Evolutionary conservation across 2,797 vertebrate genomes (phyloP).

Genomic region (Peromyscus aztecus): DNA sequence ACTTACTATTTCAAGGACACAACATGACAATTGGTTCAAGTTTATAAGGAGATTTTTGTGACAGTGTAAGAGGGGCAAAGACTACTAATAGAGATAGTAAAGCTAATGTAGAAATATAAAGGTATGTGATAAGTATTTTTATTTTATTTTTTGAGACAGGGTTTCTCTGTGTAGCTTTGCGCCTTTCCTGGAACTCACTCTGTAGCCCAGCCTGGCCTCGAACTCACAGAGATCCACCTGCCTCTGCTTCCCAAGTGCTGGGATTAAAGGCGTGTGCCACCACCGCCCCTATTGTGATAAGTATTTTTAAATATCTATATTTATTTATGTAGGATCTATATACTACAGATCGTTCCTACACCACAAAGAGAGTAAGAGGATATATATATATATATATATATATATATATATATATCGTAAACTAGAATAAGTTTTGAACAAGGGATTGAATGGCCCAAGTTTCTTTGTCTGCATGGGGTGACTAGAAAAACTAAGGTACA

Average conservation of each 20-base stretch:
- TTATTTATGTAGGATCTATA: background rate
- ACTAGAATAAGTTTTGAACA: background rate
- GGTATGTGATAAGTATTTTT: background rate
- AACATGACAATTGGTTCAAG: background rate
- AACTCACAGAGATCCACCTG: too few relatives aligned
- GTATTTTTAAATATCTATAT: background rate
- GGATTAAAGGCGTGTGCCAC: too few relatives aligned
- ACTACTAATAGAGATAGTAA: background rate
- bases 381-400: background rate
- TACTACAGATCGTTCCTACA: background rate
- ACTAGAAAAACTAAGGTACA: background rate
- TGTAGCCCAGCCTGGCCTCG: too few relatives aligned
- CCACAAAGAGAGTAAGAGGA: background rate
- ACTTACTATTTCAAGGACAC: background rate
- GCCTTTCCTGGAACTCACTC: too few relatives aligned
- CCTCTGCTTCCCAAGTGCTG: too few relatives aligned
- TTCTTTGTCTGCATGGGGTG: background rate
- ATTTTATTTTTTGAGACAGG: too few relatives aligned
- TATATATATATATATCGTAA: background rate
- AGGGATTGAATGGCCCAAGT: background rate
- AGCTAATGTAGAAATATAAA: background rate
- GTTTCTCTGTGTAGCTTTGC: too few relatives aligned
- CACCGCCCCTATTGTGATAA: background rate
- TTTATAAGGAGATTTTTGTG: background rate
- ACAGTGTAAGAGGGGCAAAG: background rate